Base-by-base conservation (phyloP, 2,888 invertebrate species). In the Calliopum simillimum region DNA sequence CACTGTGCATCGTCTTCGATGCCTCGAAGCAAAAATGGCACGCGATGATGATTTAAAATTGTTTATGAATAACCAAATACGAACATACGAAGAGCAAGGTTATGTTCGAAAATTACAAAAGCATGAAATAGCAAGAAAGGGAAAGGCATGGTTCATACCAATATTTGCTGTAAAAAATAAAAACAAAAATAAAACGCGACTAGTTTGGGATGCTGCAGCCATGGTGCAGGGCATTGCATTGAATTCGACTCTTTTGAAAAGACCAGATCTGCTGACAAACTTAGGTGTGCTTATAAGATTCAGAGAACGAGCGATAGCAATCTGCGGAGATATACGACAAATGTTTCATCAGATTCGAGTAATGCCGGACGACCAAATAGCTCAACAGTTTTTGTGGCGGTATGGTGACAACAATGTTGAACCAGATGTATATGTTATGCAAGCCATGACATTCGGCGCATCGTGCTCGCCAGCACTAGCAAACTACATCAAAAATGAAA, bases 121-220 rank as follows among this genome's bases (percentile, higher is more conserved):
- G 19, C 61, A 73, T 21, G 75, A 78, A 71, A 19, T 73, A 13
- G 23, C 51, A 19, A 16, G 5, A 14, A 47, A 53, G 2, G 63
- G 51, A 11, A 63, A 62, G n/a, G 73, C 64, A 1, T 80, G 80
- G 79, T 81, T 79, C 58, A 62, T 80, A 14, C 79, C 79, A 1
- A 77, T 80, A 21, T 79, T 81, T 66, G 73, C 75, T 4, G 80
- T 80, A 0, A 76, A 75, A 43, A 75, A 75, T 47, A 71, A 76
- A 11, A 78, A 80, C 21, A 81, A 82, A 43, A 76, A 76, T 47
- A 76, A 78, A 69, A 56, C 79, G 0, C 70, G 82, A 23, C 67
- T 83, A 5, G 81, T 83, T 1, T 82, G 76, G 74, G 82, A 83
- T 71, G 82, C 83, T 4, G 81, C 81, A 1, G 81, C 79, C 3